Evolutionary conservation across 2,113 vertebrate genomes (phyloP).

Genomic region (Limnothrissa miodon): DNA sequence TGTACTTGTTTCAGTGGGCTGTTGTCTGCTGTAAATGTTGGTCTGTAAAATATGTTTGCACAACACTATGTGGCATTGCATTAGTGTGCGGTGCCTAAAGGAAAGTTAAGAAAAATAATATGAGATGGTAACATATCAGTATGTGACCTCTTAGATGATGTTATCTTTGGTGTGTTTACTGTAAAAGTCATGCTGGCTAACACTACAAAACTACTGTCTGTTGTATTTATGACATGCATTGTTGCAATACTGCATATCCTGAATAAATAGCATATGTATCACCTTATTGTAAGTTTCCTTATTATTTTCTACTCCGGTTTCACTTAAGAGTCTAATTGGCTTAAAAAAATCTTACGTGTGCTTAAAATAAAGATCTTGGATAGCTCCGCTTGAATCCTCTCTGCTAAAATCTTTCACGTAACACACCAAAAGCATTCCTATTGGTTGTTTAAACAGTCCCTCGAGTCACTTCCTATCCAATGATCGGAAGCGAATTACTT

Average conservation of each 20-base stretch:
- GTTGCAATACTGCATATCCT: conserved; percentile 1
- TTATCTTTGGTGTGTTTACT: conserved; percentile 6
- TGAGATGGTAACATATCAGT: conserved; percentile 4
- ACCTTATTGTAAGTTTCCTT: neutral
- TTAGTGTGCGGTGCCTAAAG: conserved; percentile 13
- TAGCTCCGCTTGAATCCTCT: no score
- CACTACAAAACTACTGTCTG: conserved; percentile 15
- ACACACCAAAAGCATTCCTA: conserved; percentile 7
- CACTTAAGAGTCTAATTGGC: no score
- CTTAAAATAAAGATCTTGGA: no score
- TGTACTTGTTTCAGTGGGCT: neutral
- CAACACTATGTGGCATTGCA: conserved; percentile 28
- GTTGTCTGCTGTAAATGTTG: conserved; percentile 15
- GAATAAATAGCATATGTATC: neutral
- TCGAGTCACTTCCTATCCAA: conserved; percentile 36
- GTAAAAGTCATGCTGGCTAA: conserved; percentile 13
- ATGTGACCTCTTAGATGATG: neutral
- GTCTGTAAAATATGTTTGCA: conserved; percentile 27
- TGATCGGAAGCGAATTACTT: conserved; percentile 20
- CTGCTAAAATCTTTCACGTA: neutral
- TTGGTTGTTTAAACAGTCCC: conserved; percentile 36
- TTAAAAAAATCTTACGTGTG: no score
- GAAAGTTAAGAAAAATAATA: conserved; percentile 33
- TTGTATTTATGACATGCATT: conserved; percentile 16
- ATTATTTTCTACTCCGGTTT: neutral